Evolutionary conservation across 2,113 vertebrate species (phyloP).

Genomic region (Myiozetetes cayanensis): DNA sequence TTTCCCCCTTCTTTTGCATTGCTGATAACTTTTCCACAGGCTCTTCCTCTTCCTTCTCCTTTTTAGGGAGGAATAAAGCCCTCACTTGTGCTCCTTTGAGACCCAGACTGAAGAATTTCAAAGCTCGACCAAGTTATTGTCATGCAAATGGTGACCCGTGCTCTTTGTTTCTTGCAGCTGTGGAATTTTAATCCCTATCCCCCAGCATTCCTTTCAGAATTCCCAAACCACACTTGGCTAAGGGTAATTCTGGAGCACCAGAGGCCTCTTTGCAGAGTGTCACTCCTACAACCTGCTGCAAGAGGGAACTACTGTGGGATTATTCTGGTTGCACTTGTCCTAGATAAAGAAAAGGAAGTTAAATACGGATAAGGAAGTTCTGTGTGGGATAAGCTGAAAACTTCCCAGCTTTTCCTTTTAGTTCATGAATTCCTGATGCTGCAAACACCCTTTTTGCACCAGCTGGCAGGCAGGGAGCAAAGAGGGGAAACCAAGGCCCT

Average conservation of each 20-base stretch:
- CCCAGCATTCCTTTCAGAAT: not conserved
- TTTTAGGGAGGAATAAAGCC: not conserved
- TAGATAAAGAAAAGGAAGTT: not conserved
- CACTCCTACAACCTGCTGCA: not conserved
- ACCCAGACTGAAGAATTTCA: fast-evolving
- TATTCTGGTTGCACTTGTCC: not conserved
- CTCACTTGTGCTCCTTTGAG: not conserved
- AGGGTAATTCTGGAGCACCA: not conserved
- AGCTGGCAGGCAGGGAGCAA: not conserved
- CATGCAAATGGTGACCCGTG: fast-evolving
- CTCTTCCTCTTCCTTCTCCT: not conserved
- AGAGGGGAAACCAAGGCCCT: not conserved
- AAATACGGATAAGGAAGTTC: not conserved
- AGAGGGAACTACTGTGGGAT: not conserved
- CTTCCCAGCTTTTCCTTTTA: not conserved
- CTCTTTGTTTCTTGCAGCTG: not conserved
- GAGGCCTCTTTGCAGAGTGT: not conserved
- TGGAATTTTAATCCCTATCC: not conserved
- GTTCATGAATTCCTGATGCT: not conserved
- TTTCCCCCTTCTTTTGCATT: not conserved
- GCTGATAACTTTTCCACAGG: not conserved
- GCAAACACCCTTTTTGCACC: not conserved
- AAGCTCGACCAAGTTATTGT: not conserved
- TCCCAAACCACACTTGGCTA: not conserved
- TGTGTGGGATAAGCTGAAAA: not conserved